phyloP scores from a whole-genome alignment of 2,113 vertebrate species.

The Psophia crepitans region DNA sequence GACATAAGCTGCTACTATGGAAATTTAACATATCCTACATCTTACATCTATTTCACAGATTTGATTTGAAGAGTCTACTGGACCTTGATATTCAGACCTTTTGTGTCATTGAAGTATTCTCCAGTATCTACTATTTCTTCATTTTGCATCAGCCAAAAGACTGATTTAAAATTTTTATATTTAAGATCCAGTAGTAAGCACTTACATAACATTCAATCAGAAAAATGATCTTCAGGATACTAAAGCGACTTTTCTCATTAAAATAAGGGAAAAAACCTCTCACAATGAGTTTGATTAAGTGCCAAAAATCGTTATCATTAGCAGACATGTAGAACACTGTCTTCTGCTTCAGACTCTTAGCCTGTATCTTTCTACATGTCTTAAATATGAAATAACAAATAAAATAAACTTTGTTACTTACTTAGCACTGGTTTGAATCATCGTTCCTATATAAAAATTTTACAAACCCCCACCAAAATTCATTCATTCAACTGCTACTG shows the following conservation, averaged over 20 bases:
- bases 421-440: neutral
- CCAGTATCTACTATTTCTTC: neutral
- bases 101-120: neutral
- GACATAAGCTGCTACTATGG: neutral
- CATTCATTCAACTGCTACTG: neutral
- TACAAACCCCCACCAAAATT: neutral
- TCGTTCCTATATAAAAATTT: neutral
- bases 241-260: neutral
- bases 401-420: neutral
- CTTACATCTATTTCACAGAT: neutral
- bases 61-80: neutral
- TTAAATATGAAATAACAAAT: neutral
- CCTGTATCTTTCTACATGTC: neutral
- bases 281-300: neutral
- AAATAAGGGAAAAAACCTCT: neutral
- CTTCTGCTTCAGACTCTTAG: neutral
- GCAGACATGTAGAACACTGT: neutral
- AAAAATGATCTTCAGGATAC: neutral
- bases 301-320: neutral
- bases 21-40: neutral
- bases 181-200: neutral
- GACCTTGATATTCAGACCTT: neutral
- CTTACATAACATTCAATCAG: neutral
- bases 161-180: neutral
- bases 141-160: neutral